Base-by-base conservation (phyloP, 1,140 invertebrate species). In the Tribolium castaneum region DNA sequence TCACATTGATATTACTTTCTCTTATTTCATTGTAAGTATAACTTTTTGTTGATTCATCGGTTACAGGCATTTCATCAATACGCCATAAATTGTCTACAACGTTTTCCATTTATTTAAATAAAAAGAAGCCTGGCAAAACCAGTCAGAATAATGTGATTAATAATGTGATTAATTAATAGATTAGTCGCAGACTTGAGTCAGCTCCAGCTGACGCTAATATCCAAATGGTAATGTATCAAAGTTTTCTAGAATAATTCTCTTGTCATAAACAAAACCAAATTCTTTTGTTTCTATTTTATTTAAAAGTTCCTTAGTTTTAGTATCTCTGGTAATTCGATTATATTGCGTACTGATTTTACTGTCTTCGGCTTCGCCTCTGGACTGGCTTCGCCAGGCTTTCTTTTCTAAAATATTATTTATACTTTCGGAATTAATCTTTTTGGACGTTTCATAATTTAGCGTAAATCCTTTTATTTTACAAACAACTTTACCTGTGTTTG, bases 21-120 rank as follows among this genome's bases (percentile, higher is more conserved):
- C 75, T 70, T 76, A 70, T 76, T 76, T 76, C 75, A 76, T 70
- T 70, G 75, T 76, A 76, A 76, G 75, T 76, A 70, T 76, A 76
- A 76, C 13, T 76, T 76, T 76, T 76, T 62, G 71, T 73, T 73
- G 71, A 73, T 73, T 73, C 45, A 73, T 73, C 71, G 22, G 22
- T 50, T 73, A 50, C 50, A 51, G 39, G 71, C 45, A 73, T 50
- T 73, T 73, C 71, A 73, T 50, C 39, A 73, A 73, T 73, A 73
- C 71, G 71, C 71, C 71, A 73, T 73, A 73, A 73, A 73, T 73
- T 51, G 71, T 51, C 71, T 2, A 70, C 62, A 73, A 76, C 75
- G 25, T 10, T 70, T 76, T 76, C 75, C 59, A 76, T 76, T 76
- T 76, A 76, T 76, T 76, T 70, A 76, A 45, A 51, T 49, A 50